Percentiles rank a stretch among this genome's conserved stretches.
Evolutionary conservation across 2,888 invertebrate species (phyloP).

Genomic region (Prosapia bicincta): DNA sequence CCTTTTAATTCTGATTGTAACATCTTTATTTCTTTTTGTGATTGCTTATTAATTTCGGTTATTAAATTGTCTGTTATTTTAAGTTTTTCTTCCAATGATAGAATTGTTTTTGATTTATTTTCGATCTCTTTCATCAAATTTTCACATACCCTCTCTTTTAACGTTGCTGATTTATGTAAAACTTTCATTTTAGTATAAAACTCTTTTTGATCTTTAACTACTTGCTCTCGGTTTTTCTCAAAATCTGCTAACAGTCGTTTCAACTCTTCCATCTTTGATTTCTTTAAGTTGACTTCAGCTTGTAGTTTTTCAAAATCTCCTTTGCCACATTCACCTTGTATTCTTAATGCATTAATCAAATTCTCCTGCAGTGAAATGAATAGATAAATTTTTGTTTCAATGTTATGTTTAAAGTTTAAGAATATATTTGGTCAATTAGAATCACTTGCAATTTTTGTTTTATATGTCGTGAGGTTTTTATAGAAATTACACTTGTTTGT

Average conservation of each 20-base stretch:
- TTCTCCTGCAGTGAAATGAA: conserved; percentile 6
- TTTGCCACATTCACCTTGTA: conserved; percentile 14
- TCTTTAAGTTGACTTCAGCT: conserved; percentile 11
- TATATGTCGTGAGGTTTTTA: no score
- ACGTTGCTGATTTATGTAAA: conserved; percentile 4
- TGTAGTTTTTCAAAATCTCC: conserved; percentile 17
- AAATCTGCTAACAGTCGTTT: conserved; percentile 18
- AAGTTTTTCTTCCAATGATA: conserved; percentile 6
- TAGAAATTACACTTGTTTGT: no score
- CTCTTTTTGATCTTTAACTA: conserved; percentile 19
- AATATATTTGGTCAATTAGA: no score
- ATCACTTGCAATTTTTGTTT: no score
- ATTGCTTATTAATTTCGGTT: conserved; percentile 8
- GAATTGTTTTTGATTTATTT: conserved; percentile 5
- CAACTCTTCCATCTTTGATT: conserved; percentile 6
- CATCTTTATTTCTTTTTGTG: conserved; percentile 10
- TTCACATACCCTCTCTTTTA: conserved; percentile 16
- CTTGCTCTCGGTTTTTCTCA: conserved; percentile 20
- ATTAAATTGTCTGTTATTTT: neutral
- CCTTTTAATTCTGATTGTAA: conserved; percentile 15
- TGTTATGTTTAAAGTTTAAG: no score
- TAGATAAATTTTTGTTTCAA: no score
- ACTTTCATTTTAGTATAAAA: conserved; percentile 17
- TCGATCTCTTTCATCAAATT: conserved; percentile 17
- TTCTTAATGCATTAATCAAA: neutral